Conservation (phyloP, 1,140 invertebrate genomes). For the Lineus longissimus region DNA sequence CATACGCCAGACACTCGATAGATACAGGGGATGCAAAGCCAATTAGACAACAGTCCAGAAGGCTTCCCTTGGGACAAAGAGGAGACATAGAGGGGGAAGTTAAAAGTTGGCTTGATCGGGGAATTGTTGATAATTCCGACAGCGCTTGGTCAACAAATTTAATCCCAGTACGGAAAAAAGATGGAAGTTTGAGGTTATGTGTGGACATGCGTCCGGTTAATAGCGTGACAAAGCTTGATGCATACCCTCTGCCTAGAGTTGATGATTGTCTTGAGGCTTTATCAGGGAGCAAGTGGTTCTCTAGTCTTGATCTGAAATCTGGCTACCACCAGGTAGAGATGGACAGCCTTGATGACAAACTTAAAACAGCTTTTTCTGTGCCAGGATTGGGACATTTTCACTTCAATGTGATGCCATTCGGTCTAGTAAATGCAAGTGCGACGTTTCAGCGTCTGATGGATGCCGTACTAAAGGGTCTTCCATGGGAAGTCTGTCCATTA, state of each 20-base stretch:
- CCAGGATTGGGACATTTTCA: constrained; percentile 14
- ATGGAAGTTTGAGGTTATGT: constrained; percentile 22
- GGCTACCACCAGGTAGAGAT: constrained; percentile 42
- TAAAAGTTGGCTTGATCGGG: constrained; percentile 56
- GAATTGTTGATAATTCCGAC: constrained; percentile 34
- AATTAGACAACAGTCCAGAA: not conserved
- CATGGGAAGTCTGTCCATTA: constrained; percentile 8
- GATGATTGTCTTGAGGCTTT: constrained; percentile 20
- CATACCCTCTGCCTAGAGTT: constrained; percentile 19
- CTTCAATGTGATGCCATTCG: constrained; percentile 21
- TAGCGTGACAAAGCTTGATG: constrained; percentile 15
- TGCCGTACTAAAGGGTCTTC: constrained; percentile 19
- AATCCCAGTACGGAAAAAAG: constrained; percentile 11
- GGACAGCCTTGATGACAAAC: constrained; percentile 3
- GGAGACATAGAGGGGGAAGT: not conserved
- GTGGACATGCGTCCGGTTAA: constrained; percentile 24
- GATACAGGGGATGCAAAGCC: not conserved
- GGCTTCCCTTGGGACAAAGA: not conserved
- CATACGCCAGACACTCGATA: not conserved
- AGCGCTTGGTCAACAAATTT: too few species aligned
- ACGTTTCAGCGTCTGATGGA: constrained; percentile 33
- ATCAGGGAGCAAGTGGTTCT: constrained; percentile 19
- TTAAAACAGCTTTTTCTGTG: constrained; percentile 19
- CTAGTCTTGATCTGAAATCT: constrained; percentile 17
- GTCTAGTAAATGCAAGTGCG: constrained; percentile 22